Percentiles rank a stretch among this genome's conserved stretches.
Evolutionary conservation across 2,113 vertebrate species (phyloP).

Genomic region (Cercopithecus mona): DNA sequence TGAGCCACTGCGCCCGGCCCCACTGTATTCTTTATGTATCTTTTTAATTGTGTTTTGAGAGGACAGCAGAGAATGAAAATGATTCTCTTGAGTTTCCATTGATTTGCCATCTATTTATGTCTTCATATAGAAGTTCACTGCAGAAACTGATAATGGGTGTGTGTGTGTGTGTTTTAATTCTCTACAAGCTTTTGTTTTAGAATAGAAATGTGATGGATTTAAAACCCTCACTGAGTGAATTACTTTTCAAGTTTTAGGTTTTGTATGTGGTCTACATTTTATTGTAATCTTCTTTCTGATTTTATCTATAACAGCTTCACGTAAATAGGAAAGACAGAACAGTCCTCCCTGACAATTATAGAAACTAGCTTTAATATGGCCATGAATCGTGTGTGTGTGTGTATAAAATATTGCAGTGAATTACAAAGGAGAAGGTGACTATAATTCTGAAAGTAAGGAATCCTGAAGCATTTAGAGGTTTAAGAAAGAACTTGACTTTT

Average conservation of each 20-base stretch:
- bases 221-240: slow-evolving; percentile 5
- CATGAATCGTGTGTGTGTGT: neutral
- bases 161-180: neutral
- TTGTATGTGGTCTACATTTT: slow-evolving; percentile 15
- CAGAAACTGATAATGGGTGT: neutral
- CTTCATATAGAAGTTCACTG: neutral
- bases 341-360: neutral
- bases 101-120: neutral
- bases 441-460: slow-evolving; percentile 29
- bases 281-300: slow-evolving; percentile 16
- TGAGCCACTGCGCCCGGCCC: no score
- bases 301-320: slow-evolving; percentile 13
- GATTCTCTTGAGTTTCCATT: slow-evolving; percentile 15
- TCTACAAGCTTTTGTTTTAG: slow-evolving; percentile 22
- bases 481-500: neutral
- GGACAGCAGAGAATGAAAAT: neutral
- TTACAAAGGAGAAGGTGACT: neutral
- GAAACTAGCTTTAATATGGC: slow-evolving; percentile 25
- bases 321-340: slow-evolving; percentile 1
- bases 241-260: slow-evolving; percentile 16
- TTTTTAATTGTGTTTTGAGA: neutral
- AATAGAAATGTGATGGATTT: neutral
- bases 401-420: neutral
- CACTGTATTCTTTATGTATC: neutral
- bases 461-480: slow-evolving; percentile 23